Conservation (phyloP, 64 coral and sea anemone species). For the Platygyra sinensis region DNA sequence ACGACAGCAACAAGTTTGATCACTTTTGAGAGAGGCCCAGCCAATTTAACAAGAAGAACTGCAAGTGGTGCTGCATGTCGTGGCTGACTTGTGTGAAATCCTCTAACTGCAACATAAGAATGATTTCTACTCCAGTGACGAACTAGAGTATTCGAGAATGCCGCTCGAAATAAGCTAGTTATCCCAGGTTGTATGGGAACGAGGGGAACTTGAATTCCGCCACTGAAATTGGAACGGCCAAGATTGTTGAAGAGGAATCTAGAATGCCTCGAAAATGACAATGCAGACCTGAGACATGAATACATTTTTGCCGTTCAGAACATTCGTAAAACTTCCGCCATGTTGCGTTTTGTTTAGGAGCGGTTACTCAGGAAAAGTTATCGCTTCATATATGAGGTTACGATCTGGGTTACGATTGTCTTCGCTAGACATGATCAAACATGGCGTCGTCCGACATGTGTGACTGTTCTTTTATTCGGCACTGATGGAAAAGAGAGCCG, state of each 20-base stretch:
- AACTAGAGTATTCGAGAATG: background rate
- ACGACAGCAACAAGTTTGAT: conserved; percentile 70
- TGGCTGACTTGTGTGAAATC: conserved; percentile 26
- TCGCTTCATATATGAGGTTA: background rate
- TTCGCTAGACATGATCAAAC: conserved; percentile 3
- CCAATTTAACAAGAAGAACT: conserved; percentile 65
- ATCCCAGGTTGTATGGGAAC: background rate
- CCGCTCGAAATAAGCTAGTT: background rate
- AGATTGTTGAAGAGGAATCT: background rate
- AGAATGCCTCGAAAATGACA: background rate
- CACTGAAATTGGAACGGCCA: background rate
- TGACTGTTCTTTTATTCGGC: background rate
- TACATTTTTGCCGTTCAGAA: background rate
- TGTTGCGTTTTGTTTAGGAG: background rate
- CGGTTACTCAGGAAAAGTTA: background rate
- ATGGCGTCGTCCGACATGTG: conserved; percentile 36
- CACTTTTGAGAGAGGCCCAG: conserved; percentile 78
- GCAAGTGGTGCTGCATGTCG: conserved; percentile 72
- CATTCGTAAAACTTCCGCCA: background rate
- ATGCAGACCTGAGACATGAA: background rate
- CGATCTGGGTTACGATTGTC: background rate
- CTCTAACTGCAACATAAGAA: background rate
- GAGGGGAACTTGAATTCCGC: background rate
- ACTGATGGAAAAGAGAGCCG: conserved; percentile 70
- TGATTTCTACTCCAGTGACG: background rate